Evolutionary conservation across 2,797 vertebrate species (phyloP), one percentile per base, ranked within the genome.

Genomic region (Lycodopsis pacificus): DNA sequence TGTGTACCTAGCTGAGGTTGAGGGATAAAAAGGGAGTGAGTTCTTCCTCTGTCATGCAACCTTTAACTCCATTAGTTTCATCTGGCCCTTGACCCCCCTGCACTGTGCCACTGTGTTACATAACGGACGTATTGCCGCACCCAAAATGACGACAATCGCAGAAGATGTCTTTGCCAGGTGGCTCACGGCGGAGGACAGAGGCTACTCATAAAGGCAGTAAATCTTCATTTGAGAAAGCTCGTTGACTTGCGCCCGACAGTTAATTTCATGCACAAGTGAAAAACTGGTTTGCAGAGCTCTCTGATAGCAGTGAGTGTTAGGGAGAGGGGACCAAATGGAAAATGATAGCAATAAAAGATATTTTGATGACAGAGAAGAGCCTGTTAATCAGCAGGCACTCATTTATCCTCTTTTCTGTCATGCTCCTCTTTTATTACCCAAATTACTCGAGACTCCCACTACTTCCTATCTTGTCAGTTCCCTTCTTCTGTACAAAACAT

Each of bases 351-450:
- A 68, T 64, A 38, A 75, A 80, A 69, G 0, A 65, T 48, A 49
- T 65, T 85, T 78, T 68, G 63, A 83, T 79, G 34, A 79, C 76
- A 73, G 65, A 82, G 54, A 71, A 75, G 71, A 86, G 72, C 58
- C 51, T 76, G 64, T 75, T 83, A 81, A 87, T 87, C 73, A 69
- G 65, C 32, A 73, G 65, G 57, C 59, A 38, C 62, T 81, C 54
- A 58, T 84, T 67, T 68, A 40, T 76, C 70, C 46, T 69, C 40
- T 76, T 73, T 62, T 75, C 53, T 78, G 51, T 72, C 71, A 75
- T 80, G 79, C 73, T 82, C 32, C 51, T 84, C 82, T 89, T 80
- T 83, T 84, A 81, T 88, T 80, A 66, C 71, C 72, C 7, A 84
- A 81, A 84, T 86, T 77, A 80, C 68, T 66, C 77, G 30, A 77